phyloP scores from a whole-genome alignment of 2,797 vertebrate genomes.

The Hephaestus fuliginosus region DNA sequence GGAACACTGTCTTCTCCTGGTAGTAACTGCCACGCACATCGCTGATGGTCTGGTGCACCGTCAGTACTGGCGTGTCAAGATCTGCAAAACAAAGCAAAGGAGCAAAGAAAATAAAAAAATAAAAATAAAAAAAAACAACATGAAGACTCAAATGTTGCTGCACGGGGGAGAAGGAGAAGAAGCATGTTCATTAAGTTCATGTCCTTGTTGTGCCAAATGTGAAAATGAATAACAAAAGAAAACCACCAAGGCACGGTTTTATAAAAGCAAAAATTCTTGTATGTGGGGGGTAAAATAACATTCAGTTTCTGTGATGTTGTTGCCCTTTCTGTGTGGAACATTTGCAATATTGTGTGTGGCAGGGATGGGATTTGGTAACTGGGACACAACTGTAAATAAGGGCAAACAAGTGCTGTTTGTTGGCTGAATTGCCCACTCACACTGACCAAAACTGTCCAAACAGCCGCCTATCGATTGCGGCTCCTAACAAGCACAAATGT shows the following conservation, averaged over 20 bases:
- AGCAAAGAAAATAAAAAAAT: not conserved
- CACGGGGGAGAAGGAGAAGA: too few relatives aligned
- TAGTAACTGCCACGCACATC: constrained; percentile 97
- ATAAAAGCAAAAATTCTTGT: not conserved
- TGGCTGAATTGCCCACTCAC: constrained; percentile 45
- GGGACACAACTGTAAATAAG: constrained; percentile 53
- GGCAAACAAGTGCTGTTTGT: constrained; percentile 49
- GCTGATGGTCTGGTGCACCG: constrained; percentile 97
- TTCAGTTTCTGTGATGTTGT: constrained; percentile 10
- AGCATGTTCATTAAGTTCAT: constrained; percentile 5
- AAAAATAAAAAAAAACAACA: not conserved
- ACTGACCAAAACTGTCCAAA: constrained; percentile 59
- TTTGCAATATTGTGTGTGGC: constrained; percentile 22
- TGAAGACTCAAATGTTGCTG: constrained; percentile 2
- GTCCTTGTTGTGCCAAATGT: not conserved
- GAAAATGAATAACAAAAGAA: not conserved
- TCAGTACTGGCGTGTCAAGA: constrained; percentile 93
- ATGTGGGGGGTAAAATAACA: constrained; percentile 9
- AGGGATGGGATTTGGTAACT: constrained; percentile 47
- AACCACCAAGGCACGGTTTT: constrained; percentile 4
- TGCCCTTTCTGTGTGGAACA: constrained; percentile 15
- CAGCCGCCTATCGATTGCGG: constrained; percentile 46
- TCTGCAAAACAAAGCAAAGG: constrained; percentile 83
- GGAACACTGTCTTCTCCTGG: constrained; percentile 98
- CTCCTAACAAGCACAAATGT: constrained; percentile 51